phyloP scores from a whole-genome alignment of 2,797 vertebrate genomes.

The Myotis vivesi region DNA sequence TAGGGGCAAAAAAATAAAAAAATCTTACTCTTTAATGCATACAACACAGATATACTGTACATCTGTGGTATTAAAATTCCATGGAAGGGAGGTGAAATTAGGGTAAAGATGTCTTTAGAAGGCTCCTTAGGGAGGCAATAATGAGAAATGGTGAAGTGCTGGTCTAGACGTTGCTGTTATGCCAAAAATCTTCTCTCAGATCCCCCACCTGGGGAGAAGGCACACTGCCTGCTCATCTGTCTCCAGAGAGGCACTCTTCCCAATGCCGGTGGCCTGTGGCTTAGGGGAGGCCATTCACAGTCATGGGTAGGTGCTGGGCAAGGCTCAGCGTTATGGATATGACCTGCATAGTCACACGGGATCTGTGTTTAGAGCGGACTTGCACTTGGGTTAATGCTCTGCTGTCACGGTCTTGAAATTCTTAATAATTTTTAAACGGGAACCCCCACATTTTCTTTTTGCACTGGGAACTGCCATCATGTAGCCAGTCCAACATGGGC shows the following conservation, averaged over 20 bases:
- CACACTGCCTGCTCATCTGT: fast-evolving
- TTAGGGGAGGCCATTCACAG: background rate
- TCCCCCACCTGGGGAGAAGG: background rate
- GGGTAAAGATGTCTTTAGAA: background rate
- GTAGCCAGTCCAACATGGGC: background rate
- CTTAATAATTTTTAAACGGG: background rate
- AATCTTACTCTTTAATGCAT: background rate
- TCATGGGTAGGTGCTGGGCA: background rate
- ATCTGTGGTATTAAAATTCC: background rate
- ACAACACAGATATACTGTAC: background rate
- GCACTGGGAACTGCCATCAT: background rate
- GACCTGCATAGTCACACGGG: background rate
- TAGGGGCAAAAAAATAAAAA: background rate
- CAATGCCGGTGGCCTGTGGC: background rate
- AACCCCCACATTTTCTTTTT: background rate
- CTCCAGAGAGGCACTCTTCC: background rate
- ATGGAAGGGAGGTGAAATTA: background rate
- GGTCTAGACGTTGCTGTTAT: background rate
- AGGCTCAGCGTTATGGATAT: background rate
- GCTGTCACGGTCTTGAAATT: background rate
- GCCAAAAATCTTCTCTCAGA: background rate
- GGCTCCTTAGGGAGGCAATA: no score
- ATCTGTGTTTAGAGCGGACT: no score
- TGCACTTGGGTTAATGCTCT: background rate
- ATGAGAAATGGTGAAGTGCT: no score